Evolutionary conservation across 2,113 vertebrate species (phyloP).

Genomic region (Sinosuthora webbiana): DNA sequence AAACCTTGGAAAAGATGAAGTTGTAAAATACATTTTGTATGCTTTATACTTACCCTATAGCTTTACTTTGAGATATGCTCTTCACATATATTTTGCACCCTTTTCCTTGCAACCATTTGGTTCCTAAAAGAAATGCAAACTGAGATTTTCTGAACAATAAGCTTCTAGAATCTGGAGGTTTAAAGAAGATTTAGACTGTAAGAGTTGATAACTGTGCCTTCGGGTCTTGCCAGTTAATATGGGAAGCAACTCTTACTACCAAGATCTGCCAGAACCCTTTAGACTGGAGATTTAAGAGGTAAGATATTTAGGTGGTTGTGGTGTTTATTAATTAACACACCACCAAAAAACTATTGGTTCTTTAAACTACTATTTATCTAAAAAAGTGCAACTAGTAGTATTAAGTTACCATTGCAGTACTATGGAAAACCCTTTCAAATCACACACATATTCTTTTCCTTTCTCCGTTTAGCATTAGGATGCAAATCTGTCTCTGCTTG

Average conservation of each 20-base stretch:
- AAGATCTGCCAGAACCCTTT: not conserved
- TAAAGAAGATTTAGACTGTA: not conserved
- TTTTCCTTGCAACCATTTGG: not conserved
- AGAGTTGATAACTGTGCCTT: not conserved
- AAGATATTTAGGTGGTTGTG: not conserved
- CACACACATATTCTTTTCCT: not conserved
- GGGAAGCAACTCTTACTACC: not conserved
- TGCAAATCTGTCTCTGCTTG: not conserved
- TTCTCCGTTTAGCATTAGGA: not conserved
- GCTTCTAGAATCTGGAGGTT: not conserved
- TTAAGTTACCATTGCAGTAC: not conserved
- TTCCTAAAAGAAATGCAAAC: not conserved
- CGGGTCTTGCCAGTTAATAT: not conserved
- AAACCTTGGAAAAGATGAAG: not conserved
- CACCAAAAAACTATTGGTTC: not conserved
- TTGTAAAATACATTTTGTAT: not conserved
- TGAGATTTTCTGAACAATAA: not conserved
- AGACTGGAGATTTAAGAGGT: not conserved
- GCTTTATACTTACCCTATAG: not conserved
- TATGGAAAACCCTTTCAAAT: not conserved
- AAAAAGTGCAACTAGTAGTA: not conserved
- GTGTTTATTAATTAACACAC: not conserved
- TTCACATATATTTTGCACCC: not conserved
- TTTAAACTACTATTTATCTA: not conserved
- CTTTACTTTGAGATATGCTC: not conserved